phyloP scores from a whole-genome alignment of 2,888 invertebrate species.

The Melinaea marsaeus region DNA sequence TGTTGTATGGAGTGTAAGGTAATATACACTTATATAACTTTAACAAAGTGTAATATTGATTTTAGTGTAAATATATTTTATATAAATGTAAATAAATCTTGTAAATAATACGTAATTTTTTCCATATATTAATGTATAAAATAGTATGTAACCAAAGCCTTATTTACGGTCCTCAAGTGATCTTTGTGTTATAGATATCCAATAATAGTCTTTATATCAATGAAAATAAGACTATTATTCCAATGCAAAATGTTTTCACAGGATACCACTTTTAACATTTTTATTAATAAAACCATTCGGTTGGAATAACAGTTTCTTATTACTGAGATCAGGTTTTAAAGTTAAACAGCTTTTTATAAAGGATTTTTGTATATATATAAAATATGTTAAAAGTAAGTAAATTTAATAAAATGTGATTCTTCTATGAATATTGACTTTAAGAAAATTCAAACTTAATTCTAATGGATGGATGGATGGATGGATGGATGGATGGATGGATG shows the following conservation, averaged over 20 bases:
- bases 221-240: background rate
- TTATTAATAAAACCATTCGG: background rate
- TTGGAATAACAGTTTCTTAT: background rate
- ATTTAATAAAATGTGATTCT: no score
- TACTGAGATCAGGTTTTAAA: background rate
- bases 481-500: no score
- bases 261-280: background rate
- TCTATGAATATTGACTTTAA: no score
- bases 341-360: background rate
- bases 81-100: no score
- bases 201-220: background rate
- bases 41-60: background rate
- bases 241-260: background rate
- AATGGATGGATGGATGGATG: no score
- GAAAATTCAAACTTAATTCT: no score
- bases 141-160: constrained; percentile 15
- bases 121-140: background rate
- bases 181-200: background rate
- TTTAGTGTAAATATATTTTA: no score
- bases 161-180: constrained; percentile 18
- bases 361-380: no score
- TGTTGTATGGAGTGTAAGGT: background rate
- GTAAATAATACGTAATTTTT: no score
- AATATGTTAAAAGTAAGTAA: no score
- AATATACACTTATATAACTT: background rate